phyloP scores from a whole-genome alignment of 2,888 invertebrate species.

The Rosalia funebris region DNA sequence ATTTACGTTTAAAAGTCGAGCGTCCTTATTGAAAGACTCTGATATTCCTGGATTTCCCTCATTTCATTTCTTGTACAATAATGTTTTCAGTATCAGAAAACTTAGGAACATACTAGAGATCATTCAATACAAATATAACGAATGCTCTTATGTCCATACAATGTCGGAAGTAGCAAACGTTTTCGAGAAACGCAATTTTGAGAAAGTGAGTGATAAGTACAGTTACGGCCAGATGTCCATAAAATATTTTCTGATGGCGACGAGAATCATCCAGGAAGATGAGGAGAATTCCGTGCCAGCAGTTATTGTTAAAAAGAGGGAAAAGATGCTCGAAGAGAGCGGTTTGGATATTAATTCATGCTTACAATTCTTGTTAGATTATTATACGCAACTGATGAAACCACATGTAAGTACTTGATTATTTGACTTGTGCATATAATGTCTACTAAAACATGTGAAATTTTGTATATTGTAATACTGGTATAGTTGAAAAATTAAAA shows the following conservation, averaged over 20 bases:
- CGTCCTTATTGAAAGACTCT: too few species aligned
- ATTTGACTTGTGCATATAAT: too few species aligned
- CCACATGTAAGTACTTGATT: conserved; percentile 65
- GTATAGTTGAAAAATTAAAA: too few species aligned
- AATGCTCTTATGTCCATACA: conserved; percentile 39
- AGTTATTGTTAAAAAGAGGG: conserved; percentile 54
- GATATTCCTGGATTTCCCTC: too few species aligned
- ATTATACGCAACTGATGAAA: conserved; percentile 82
- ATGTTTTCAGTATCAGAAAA: conserved; percentile 56
- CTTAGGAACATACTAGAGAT: conserved; percentile 55
- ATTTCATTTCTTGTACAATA: too few species aligned
- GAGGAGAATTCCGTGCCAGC: conserved; percentile 59
- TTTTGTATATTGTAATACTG: too few species aligned
- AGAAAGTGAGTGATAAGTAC: conserved; percentile 67
- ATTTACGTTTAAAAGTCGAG: too few species aligned
- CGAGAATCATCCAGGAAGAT: conserved; percentile 66
- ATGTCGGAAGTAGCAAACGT: conserved; percentile 57
- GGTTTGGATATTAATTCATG: conserved; percentile 92
- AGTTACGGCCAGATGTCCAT: conserved; percentile 72
- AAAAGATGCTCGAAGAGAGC: conserved; percentile 66
- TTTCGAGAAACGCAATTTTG: conserved; percentile 72
- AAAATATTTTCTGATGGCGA: conserved; percentile 71
- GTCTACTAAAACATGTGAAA: too few species aligned
- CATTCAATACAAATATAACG: conserved; percentile 52
- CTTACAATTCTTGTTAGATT: conserved; percentile 89